These are phyloP conservation scores for Leucosticte australis DNA, from an alignment of 2,113 vertebrate species.

Conservation along the genomic window DNA sequence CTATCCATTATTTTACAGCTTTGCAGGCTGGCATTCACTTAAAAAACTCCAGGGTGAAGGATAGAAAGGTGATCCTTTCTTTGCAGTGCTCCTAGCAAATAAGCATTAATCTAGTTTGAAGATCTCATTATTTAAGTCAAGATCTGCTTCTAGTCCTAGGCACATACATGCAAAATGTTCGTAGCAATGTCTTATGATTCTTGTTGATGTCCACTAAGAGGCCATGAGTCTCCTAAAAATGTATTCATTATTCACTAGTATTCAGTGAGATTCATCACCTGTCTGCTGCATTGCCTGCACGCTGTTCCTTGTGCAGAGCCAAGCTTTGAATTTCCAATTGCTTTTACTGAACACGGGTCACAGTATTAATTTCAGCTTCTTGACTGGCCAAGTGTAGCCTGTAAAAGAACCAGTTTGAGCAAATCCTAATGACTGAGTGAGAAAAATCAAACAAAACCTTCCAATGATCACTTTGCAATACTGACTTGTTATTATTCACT, in stretches of 20 bases:
- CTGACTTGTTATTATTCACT: background rate
- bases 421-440: background rate
- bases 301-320: background rate
- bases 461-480: background rate
- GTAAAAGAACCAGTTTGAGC: background rate
- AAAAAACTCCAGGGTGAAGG: background rate
- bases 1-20: background rate
- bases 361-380: background rate
- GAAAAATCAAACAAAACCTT: background rate
- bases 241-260: background rate
- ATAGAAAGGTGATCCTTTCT: background rate
- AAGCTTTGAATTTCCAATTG: background rate
- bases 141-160: slow-evolving; percentile 10
- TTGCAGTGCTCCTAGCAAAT: background rate
- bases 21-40: background rate
- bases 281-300: fast-evolving
- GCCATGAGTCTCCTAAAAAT: background rate
- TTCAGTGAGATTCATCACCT: background rate
- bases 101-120: slow-evolving; percentile 24
- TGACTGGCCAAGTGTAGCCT: background rate
- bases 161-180: background rate
- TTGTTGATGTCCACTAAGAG: background rate
- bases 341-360: background rate
- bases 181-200: background rate
- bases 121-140: slow-evolving; percentile 28